Evolutionary conservation across 2,113 vertebrate species (phyloP).

Genomic region (Ammodytes marinus): DNA sequence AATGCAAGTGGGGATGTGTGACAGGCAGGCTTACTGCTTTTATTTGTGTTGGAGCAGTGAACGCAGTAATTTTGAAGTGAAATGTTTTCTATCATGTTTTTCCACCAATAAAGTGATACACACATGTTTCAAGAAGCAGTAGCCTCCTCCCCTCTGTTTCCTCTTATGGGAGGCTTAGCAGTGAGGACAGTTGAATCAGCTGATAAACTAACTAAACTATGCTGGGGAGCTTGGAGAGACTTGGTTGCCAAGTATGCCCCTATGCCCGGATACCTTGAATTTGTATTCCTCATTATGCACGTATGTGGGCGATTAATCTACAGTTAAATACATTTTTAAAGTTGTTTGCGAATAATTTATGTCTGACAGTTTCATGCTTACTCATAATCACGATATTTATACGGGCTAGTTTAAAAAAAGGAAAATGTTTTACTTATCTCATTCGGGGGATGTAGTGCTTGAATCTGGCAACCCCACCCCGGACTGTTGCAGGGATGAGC

Average conservation of each 20-base stretch:
- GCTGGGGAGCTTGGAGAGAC: background rate
- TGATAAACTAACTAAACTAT: slow-evolving; percentile 36
- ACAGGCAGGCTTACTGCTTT: background rate
- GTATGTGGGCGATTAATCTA: background rate
- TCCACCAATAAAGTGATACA: slow-evolving; percentile 57
- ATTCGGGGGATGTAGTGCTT: background rate
- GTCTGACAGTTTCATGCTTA: accelerated
- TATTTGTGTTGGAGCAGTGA: slow-evolving; percentile 6
- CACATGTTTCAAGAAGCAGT: slow-evolving; percentile 14
- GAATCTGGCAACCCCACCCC: slow-evolving; percentile 42
- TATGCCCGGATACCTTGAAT: background rate
- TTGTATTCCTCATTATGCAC: background rate
- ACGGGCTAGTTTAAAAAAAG: background rate
- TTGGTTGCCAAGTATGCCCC: slow-evolving; percentile 55
- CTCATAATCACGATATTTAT: background rate
- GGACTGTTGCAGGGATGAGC: slow-evolving; percentile 46
- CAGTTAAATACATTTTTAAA: background rate
- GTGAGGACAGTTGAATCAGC: slow-evolving; percentile 46
- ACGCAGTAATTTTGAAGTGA: background rate
- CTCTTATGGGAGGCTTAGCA: background rate
- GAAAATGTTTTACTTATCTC: background rate
- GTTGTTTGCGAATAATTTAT: background rate
- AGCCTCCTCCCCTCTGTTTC: background rate
- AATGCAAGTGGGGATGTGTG: slow-evolving; percentile 6
- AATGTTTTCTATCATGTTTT: slow-evolving; percentile 45